phyloP scores from a whole-genome alignment of 1,140 invertebrate species.

The Maniola jurtina region DNA sequence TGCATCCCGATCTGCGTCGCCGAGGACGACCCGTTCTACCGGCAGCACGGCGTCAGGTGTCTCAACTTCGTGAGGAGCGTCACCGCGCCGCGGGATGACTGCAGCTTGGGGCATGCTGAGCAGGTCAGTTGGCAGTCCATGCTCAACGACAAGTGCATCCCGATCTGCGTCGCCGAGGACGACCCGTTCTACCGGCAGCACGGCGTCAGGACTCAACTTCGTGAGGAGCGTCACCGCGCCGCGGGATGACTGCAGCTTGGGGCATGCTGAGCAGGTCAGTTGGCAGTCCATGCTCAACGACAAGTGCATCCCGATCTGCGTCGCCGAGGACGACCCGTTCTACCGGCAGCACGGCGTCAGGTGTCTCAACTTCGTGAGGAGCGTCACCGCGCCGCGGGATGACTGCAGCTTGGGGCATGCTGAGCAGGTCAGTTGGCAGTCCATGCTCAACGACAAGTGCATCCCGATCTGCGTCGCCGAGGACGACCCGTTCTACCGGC shows the following conservation, averaged over 20 bases:
- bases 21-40: conserved; percentile 82
- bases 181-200: conserved; percentile 82
- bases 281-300: conserved; percentile 57
- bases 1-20: conserved; percentile 85
- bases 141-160: conserved; percentile 80
- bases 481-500: conserved; percentile 82
- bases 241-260: conserved; percentile 85
- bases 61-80: conserved; percentile 81
- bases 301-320: conserved; percentile 83
- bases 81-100: conserved; percentile 84
- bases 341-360: conserved; percentile 80
- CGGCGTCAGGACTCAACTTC: conserved; percentile 82
- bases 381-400: conserved; percentile 81
- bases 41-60: conserved; percentile 80
- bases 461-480: conserved; percentile 83
- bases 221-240: conserved; percentile 81
- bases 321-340: conserved; percentile 82
- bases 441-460: conserved; percentile 77
- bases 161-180: conserved; percentile 82
- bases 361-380: conserved; percentile 82
- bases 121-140: conserved; percentile 81
- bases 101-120: conserved; percentile 87
- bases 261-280: conserved; percentile 89
- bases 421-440: conserved; percentile 84
- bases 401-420: conserved; percentile 88